These are phyloP conservation scores for Drosophila diplacantha DNA, from an alignment of 2,888 invertebrate species.

Conservation along the genomic window DNA sequence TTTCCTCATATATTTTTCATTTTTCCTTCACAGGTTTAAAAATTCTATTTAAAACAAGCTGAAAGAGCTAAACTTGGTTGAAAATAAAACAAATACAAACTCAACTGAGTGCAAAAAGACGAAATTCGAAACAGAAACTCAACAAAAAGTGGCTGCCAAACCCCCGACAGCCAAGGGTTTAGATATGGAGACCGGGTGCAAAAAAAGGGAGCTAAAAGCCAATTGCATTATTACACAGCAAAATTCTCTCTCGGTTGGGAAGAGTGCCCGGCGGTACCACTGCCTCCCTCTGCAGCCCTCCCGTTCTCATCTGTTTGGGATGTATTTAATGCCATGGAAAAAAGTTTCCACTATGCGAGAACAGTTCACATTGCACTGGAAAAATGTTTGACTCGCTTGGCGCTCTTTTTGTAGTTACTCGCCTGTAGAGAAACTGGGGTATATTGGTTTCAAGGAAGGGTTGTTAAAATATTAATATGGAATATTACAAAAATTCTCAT, in stretches of 20 bases:
- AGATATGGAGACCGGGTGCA: conserved; percentile 13
- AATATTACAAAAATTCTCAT: background rate
- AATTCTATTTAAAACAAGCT: conserved; percentile 23
- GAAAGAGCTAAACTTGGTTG: conserved; percentile 8
- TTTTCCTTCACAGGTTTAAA: conserved; percentile 8
- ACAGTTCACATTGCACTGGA: conserved; percentile 23
- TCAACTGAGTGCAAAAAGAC: conserved; percentile 23
- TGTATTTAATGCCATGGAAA: conserved; percentile 23
- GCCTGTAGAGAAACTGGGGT: background rate
- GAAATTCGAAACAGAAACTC: conserved; percentile 28
- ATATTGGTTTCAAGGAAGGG: background rate
- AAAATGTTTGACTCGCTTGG: conserved; percentile 26
- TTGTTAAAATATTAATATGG: too few relatives aligned
- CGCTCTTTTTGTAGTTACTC: background rate
- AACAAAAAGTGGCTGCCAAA: conserved; percentile 42
- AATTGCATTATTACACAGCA: conserved; percentile 54
- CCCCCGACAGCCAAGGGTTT: conserved; percentile 9
- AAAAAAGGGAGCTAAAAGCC: conserved; percentile 42
- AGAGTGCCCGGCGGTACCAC: background rate
- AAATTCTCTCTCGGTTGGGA: conserved; percentile 23
- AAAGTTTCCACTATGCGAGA: conserved; percentile 26
- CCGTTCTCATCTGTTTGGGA: conserved; percentile 4
- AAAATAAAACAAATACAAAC: conserved; percentile 18
- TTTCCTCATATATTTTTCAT: conserved; percentile 12
- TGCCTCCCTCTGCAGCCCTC: background rate